Evolutionary conservation across 1,140 invertebrate genomes (phyloP), one percentile per base, ranked within the genome.

Genomic region (Heliconius hermathena): DNA sequence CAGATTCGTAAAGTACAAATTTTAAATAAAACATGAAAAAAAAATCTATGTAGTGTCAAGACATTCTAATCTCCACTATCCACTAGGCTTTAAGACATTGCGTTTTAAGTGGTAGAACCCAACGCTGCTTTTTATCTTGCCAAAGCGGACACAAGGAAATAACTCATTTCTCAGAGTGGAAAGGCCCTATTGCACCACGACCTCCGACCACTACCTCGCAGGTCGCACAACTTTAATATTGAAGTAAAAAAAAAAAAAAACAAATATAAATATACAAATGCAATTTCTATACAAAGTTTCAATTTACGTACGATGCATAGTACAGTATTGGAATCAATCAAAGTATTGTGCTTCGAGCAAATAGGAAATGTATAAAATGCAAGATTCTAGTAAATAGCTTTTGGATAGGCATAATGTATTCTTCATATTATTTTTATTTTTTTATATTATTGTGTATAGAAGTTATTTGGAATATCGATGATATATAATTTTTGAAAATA

Each of bases 241-340:
- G n/a, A 11, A 57, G 8, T n/a, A 57, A 29, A 22, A 66, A 66
- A 57, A 29, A 22, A 66, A 66, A 36, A 26, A 66, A 29, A 8
- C 4, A 29, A 66, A 66, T 66, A 66, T 66, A 26, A 66, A 66
- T 1, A 66, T 26, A 66, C 22, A 29, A 66, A 66, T 66, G 29
- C 22, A 11, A 29, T 66, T 66, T 66, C 60, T 66, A 29, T 66
- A 66, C 60, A 66, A 66, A 66, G 60, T 29, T 66, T 66, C 60
- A 66, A 66, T 66, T 66, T 29, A 29, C 60, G 9, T 22, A 66
- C 60, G 60, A 29, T 29, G 13, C 60, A 26, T 22, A 29, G 22
- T 66, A 13, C 60, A 66, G 60, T 29, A 66, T 66, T 66, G 60
- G 60, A 66, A 29, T 66, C 60, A 66, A 66, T 66, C 60, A 66